Conservation (phyloP, 2,888 invertebrate genomes). For the Venusia cambrica region DNA sequence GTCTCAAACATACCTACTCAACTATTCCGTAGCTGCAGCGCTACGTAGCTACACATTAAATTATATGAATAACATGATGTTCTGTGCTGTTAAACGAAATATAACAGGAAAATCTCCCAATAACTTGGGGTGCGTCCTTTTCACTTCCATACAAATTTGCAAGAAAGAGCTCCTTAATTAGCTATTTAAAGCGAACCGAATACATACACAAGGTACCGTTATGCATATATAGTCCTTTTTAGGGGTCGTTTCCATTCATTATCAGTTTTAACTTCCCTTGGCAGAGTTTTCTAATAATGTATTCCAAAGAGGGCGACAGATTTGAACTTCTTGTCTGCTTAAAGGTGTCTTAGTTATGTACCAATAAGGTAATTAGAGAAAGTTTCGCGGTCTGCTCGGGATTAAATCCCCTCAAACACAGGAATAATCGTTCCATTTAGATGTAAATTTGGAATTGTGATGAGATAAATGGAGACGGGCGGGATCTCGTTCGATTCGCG, state of each 20-base stretch:
- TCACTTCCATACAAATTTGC: too few relatives aligned
- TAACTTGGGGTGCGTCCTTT: too few relatives aligned
- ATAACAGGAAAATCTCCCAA: too few relatives aligned
- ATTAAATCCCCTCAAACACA: slow-evolving; percentile 65
- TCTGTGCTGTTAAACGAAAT: too few relatives aligned
- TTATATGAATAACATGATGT: too few relatives aligned
- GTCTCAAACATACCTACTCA: too few relatives aligned
- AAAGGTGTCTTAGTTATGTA: slow-evolving; percentile 47
- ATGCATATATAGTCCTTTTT: too few relatives aligned
- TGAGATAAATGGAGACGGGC: slow-evolving; percentile 50
- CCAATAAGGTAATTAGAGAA: slow-evolving; percentile 54
- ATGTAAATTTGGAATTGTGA: slow-evolving; percentile 64
- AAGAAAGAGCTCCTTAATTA: too few relatives aligned
- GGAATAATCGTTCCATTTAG: slow-evolving; percentile 68
- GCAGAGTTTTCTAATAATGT: slow-evolving; percentile 40
- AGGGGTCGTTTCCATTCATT: slow-evolving; percentile 30
- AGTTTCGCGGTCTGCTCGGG: slow-evolving; percentile 48
- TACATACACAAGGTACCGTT: too few relatives aligned
- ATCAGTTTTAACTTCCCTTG: slow-evolving; percentile 32
- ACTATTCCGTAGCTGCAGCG: too few relatives aligned
- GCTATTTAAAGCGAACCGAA: too few relatives aligned
- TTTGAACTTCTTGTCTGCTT: slow-evolving; percentile 46
- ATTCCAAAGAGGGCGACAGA: slow-evolving; percentile 30
- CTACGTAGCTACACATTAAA: too few relatives aligned
- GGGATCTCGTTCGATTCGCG: slow-evolving; percentile 47